These are phyloP conservation scores for Notoglanidium macrostoma DNA, from an alignment of 2,797 vertebrate species.

Conservation along the genomic window DNA sequence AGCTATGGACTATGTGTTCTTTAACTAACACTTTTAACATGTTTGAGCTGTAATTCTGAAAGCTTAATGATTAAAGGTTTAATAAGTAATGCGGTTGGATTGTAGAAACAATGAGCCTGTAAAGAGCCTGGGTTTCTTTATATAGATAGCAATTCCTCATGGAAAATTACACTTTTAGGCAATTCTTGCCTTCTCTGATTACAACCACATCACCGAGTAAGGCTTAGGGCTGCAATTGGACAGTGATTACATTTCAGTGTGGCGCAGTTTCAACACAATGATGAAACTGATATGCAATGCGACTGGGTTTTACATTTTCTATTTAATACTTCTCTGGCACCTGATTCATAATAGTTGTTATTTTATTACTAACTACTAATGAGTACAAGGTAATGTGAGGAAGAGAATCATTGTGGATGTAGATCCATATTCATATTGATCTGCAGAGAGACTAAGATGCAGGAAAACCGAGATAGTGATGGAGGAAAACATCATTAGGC, in stretches of 20 bases:
- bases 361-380: neutral
- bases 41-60: neutral
- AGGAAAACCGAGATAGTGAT: neutral
- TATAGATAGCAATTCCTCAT: neutral
- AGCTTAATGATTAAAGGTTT: neutral
- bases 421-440: neutral
- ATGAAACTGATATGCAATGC: neutral
- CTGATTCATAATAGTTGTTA: neutral
- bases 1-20: neutral
- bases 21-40: neutral
- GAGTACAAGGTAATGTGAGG: neutral
- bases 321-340: neutral
- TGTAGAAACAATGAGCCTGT: neutral
- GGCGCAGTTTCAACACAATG: too few relatives aligned
- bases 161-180: neutral
- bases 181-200: neutral
- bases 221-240: neutral
- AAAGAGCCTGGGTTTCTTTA: neutral
- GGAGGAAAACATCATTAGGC: constrained; percentile 9
- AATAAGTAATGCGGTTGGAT: too few relatives aligned
- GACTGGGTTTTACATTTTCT: neutral
- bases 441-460: neutral
- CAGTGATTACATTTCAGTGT: neutral
- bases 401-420: neutral
- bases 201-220: neutral